Evolutionary conservation across 1,140 invertebrate genomes (phyloP).

Genomic region (Phthorimaea operculella): DNA sequence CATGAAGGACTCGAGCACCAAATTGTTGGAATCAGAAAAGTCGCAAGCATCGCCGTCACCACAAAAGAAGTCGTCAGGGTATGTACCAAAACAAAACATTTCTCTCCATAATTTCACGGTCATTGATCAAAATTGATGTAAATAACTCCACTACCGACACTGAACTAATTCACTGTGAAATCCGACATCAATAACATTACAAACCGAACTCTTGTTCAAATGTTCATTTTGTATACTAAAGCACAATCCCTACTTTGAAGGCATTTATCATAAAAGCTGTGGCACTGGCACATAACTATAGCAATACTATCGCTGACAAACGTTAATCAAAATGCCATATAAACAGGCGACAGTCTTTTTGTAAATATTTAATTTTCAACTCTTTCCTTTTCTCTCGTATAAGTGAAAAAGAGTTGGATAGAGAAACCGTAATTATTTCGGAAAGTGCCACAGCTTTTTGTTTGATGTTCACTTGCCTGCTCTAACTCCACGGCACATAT

Average conservation of each 20-base stretch:
- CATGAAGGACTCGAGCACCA: slow-evolving; percentile 58
- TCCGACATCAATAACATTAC: slow-evolving; percentile 1
- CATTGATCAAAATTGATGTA: too few relatives aligned
- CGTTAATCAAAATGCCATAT: too few relatives aligned
- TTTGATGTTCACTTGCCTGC: slow-evolving; percentile 25
- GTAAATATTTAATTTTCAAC: too few relatives aligned
- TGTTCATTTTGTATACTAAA: too few relatives aligned
- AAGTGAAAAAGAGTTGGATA: too few relatives aligned
- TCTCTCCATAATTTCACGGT: not conserved
- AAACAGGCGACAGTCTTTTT: too few relatives aligned
- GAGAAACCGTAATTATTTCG: too few relatives aligned
- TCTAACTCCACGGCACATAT: slow-evolving; percentile 54
- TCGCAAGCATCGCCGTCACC: slow-evolving; percentile 44
- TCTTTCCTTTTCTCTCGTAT: too few relatives aligned
- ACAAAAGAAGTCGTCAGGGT: slow-evolving; percentile 61
- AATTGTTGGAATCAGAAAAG: slow-evolving; percentile 58
- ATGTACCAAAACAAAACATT: slow-evolving; percentile 14
- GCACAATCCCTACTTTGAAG: too few relatives aligned
- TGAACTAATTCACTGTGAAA: slow-evolving; percentile 41
- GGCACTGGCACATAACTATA: too few relatives aligned
- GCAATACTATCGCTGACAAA: too few relatives aligned
- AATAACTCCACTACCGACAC: not conserved
- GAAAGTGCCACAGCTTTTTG: slow-evolving; percentile 27
- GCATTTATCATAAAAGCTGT: too few relatives aligned
- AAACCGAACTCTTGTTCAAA: not conserved